Conservation (phyloP, 2,797 vertebrate species). For the Apodemus agrarius region DNA sequence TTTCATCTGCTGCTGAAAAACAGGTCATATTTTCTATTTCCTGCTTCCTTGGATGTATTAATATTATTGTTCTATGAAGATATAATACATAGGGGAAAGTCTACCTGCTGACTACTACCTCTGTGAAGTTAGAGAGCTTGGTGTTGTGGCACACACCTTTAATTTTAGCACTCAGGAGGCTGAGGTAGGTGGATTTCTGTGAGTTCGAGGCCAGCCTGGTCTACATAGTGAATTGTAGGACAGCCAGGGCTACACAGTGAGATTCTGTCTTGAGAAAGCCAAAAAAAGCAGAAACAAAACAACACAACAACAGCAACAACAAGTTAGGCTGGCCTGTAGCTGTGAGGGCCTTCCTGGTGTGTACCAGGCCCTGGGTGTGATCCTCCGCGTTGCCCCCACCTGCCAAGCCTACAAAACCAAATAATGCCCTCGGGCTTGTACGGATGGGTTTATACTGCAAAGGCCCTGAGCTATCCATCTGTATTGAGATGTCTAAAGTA, state of each 20-base stretch:
- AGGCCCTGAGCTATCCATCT: not conserved
- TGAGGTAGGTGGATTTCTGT: not conserved
- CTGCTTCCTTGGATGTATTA: constrained; percentile 37
- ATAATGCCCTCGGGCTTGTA: not conserved
- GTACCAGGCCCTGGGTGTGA: not conserved
- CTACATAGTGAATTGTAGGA: not conserved
- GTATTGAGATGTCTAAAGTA: not conserved
- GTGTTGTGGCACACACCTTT: not conserved
- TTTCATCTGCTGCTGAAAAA: constrained; percentile 30
- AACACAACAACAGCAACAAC: not conserved
- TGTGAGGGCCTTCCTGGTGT: not conserved
- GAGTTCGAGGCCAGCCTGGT: not conserved
- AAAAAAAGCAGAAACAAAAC: not conserved
- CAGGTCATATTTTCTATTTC: not conserved
- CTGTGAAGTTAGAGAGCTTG: not conserved
- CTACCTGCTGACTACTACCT: not conserved
- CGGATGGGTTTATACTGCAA: not conserved
- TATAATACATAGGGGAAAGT: not conserved
- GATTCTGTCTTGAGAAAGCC: not conserved
- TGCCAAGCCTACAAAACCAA: not conserved
- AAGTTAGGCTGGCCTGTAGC: not conserved
- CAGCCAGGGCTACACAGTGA: not conserved
- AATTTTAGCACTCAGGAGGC: not conserved
- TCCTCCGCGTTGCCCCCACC: not conserved
- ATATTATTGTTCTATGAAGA: not conserved